Percentiles rank a stretch among this genome's conserved stretches.
phyloP scores from a whole-genome alignment of 2,888 invertebrate species.

The Tenodera sinensis region DNA sequence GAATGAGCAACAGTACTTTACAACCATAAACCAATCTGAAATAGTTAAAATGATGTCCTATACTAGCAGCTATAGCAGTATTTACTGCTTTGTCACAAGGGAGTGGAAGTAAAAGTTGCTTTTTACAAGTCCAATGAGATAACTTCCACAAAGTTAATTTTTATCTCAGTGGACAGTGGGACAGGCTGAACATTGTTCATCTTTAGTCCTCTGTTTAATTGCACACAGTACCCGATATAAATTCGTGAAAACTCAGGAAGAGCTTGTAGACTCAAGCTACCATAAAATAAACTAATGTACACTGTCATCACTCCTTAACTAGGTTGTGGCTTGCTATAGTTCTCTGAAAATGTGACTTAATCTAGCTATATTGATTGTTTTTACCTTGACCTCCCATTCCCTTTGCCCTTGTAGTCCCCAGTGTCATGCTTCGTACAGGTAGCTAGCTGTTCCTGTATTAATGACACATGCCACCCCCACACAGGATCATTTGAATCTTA shows the following conservation, averaged over 20 bases:
- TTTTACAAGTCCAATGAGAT: not conserved
- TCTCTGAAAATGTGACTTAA: conserved; percentile 1
- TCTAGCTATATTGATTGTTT: not conserved
- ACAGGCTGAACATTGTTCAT: not conserved
- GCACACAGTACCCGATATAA: conserved; percentile 78
- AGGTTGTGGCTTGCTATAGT: not conserved
- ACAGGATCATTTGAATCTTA: conserved; percentile 1
- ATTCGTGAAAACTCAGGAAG: not conserved
- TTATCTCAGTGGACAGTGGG: not conserved
- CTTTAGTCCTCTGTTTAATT: conserved; percentile 50
- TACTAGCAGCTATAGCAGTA: not conserved
- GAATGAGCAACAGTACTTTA: not conserved
- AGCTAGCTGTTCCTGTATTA: not conserved
- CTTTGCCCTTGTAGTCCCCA: not conserved
- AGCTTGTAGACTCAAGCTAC: not conserved
- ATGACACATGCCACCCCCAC: not conserved
- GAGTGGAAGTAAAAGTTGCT: not conserved
- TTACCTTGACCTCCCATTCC: conserved; percentile 2
- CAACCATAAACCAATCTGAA: not conserved
- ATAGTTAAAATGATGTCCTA: not conserved
- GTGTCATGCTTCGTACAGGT: not conserved
- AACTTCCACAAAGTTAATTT: not conserved
- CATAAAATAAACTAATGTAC: not conserved
- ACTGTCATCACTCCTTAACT: not conserved
- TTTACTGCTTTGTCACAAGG: not conserved